These are phyloP conservation scores for Antigone vipio DNA, from an alignment of 2,113 vertebrate genomes.

Conservation along the genomic window DNA sequence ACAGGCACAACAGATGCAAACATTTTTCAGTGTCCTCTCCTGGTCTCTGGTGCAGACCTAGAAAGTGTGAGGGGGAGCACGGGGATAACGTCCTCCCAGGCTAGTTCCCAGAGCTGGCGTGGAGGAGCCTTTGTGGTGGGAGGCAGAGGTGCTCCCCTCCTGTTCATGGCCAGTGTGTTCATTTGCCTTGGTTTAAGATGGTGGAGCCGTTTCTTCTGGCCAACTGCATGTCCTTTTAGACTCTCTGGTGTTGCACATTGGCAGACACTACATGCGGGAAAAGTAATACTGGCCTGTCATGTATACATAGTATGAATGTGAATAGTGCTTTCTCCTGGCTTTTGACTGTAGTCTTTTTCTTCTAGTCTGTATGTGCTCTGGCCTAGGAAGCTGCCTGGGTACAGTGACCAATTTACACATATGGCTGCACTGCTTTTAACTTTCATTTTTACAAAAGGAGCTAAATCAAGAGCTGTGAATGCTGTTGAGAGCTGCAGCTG, in stretches of 20 bases:
- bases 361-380: background rate
- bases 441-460: background rate
- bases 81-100: background rate
- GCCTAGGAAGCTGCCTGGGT: background rate
- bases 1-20: background rate
- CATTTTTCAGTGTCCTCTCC: accelerated
- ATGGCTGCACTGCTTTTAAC: background rate
- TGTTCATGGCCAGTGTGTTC: accelerated
- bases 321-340: background rate
- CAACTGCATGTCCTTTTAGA: background rate
- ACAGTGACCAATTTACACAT: background rate
- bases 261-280: background rate
- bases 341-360: background rate
- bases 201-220: background rate
- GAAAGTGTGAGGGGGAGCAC: background rate
- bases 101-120: accelerated
- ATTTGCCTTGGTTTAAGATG: background rate
- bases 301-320: background rate
- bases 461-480: background rate
- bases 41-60: background rate
- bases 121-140: background rate
- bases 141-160: background rate
- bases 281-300: background rate
- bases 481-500: background rate
- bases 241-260: background rate